These are phyloP conservation scores for Asteroscopus sphinx DNA, from an alignment of 2,888 invertebrate species.

Conservation along the genomic window DNA sequence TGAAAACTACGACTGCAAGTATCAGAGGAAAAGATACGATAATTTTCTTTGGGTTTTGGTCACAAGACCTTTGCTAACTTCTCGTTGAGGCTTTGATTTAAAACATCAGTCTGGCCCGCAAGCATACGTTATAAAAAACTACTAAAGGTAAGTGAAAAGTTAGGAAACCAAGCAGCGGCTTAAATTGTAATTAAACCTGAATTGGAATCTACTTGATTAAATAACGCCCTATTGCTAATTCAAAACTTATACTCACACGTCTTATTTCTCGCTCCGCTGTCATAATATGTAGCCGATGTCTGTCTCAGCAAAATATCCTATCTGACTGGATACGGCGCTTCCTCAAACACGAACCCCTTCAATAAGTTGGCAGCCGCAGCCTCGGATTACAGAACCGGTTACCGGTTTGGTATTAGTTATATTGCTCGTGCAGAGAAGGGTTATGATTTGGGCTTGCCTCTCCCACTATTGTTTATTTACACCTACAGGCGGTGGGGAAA, in stretches of 20 bases:
- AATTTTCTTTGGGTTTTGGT: no score
- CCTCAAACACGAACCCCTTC: slow-evolving; percentile 56
- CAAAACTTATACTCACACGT: slow-evolving; percentile 8
- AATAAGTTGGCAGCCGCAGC: slow-evolving; percentile 45
- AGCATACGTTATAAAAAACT: no score
- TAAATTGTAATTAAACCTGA: no score
- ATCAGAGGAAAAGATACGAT: no score
- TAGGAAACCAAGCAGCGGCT: no score
- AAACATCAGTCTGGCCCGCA: no score
- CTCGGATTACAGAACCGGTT: slow-evolving; percentile 57
- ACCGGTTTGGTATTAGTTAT: slow-evolving; percentile 39
- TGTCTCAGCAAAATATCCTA: slow-evolving; percentile 43
- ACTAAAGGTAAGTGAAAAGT: no score
- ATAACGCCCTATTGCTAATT: slow-evolving; percentile 9
- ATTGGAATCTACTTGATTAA: no score
- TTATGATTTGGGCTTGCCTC: slow-evolving; percentile 27
- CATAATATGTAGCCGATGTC: slow-evolving; percentile 38
- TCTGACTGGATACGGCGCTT: slow-evolving; percentile 47
- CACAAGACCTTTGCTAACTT: no score
- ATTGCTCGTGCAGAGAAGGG: slow-evolving; percentile 35
- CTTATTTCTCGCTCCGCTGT: slow-evolving; percentile 34
- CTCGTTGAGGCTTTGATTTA: no score
- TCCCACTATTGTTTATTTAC: slow-evolving; percentile 45
- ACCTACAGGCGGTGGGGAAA: slow-evolving; percentile 19
- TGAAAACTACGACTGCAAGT: background rate